Percentiles rank a stretch among this genome's conserved stretches.
These are phyloP conservation scores for Cephus cinctus DNA, from an alignment of 1,140 invertebrate species.

Conservation along the genomic window DNA sequence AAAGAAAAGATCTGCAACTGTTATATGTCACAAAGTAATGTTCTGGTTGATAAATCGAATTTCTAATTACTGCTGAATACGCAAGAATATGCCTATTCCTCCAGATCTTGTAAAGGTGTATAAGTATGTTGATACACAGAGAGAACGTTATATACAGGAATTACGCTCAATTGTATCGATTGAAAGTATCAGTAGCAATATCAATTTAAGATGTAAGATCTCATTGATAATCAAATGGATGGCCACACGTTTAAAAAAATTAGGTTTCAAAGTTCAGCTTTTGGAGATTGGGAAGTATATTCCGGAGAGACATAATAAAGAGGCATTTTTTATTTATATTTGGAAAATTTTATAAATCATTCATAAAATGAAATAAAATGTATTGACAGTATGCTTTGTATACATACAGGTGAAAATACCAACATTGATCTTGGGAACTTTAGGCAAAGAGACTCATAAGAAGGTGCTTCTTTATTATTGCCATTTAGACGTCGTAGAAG, in stretches of 20 bases:
- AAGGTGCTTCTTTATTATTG: constrained; percentile 67
- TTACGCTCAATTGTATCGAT: constrained; percentile 20
- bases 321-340: constrained; percentile 4
- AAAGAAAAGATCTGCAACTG: not conserved
- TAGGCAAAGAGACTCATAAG: constrained; percentile 59
- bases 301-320: constrained; percentile 51
- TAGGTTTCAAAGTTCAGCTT: constrained; percentile 58
- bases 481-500: constrained; percentile 69
- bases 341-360: not conserved
- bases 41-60: constrained; percentile 11
- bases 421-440: constrained; percentile 57
- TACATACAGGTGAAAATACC: constrained; percentile 52
- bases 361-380: not conserved
- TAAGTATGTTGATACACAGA: constrained; percentile 21
- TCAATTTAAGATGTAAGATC: constrained; percentile 5
- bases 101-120: constrained; percentile 22
- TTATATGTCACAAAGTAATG: not conserved
- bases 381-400: not conserved
- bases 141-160: constrained; percentile 21
- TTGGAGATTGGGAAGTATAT: constrained; percentile 56
- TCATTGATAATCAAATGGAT: constrained; percentile 33
- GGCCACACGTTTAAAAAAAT: constrained; percentile 50
- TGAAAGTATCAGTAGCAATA: constrained; percentile 16
- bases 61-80: constrained; percentile 11
- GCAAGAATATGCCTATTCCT: constrained; percentile 23